phyloP scores from a whole-genome alignment of 2,888 invertebrate genomes.

The Nycteola revayana region DNA sequence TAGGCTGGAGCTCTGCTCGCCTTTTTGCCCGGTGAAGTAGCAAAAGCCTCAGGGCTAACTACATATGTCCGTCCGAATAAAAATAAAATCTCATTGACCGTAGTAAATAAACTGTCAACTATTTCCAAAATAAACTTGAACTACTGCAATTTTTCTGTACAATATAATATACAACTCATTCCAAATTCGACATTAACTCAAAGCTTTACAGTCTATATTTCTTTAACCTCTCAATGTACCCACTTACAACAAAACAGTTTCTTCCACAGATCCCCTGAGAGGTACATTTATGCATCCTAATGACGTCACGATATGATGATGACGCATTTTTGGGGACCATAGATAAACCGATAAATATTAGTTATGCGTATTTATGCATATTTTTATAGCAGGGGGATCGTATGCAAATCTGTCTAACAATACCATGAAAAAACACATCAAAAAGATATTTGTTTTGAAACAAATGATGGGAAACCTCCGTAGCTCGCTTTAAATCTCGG shows the following conservation, averaged over 20 bases:
- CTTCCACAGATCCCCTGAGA: slow-evolving; percentile 47
- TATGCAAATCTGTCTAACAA: too few relatives aligned
- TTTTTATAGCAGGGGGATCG: background rate
- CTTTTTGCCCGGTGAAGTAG: too few relatives aligned
- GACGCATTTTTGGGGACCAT: slow-evolving; percentile 12
- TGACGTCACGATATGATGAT: slow-evolving; percentile 23
- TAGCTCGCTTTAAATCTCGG: too few relatives aligned
- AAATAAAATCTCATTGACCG: too few relatives aligned
- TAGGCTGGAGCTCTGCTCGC: too few relatives aligned
- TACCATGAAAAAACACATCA: too few relatives aligned
- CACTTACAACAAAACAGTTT: slow-evolving; percentile 17
- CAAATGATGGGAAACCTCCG: too few relatives aligned
- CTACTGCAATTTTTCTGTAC: slow-evolving; percentile 9
- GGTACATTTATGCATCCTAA: slow-evolving; percentile 70
- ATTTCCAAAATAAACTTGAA: background rate
- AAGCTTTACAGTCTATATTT: slow-evolving; percentile 9
- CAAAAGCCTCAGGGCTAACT: too few relatives aligned
- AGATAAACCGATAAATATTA: slow-evolving; percentile 34
- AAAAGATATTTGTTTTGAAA: too few relatives aligned
- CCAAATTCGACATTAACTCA: slow-evolving; percentile 12
- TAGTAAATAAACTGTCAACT: too few relatives aligned
- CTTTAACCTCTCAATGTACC: background rate
- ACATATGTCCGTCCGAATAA: too few relatives aligned
- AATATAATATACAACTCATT: background rate
- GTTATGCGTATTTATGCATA: slow-evolving; percentile 21